phyloP scores from a whole-genome alignment of 2,113 vertebrate genomes.

The Engystomops pustulosus region DNA sequence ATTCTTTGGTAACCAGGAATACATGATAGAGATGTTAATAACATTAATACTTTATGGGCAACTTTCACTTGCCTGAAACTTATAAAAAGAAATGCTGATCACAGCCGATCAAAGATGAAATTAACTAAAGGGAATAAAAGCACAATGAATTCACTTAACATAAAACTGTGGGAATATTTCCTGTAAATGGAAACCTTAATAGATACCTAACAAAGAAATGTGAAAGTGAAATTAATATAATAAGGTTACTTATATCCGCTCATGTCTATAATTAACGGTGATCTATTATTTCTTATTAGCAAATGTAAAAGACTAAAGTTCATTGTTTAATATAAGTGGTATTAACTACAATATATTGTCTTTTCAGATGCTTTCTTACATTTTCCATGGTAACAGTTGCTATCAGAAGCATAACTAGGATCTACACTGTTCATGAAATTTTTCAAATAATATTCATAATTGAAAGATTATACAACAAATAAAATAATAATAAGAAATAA shows the following conservation, averaged over 20 bases:
- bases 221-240: neutral
- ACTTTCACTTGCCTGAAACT: neutral
- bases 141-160: constrained; percentile 13
- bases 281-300: neutral
- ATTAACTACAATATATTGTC: neutral
- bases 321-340: neutral
- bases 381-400: neutral
- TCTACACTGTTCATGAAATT: too few species aligned
- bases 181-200: constrained; percentile 4
- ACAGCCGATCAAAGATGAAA: constrained; percentile 28
- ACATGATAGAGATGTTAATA: constrained; percentile 42
- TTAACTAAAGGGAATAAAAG: constrained; percentile 5
- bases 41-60: constrained; percentile 28
- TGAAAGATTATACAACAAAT: too few species aligned
- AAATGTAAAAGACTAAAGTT: neutral
- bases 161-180: constrained; percentile 4
- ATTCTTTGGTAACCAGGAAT: constrained; percentile 28
- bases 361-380: neutral
- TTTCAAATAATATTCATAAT: too few species aligned
- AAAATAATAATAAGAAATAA: too few species aligned
- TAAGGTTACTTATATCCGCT: neutral
- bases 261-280: neutral
- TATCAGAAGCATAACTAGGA: neutral
- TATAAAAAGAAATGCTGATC: constrained; percentile 32
- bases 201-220: neutral